Evolutionary conservation across 2,888 invertebrate genomes (phyloP).

Genomic region (Chromoteleia sp.): DNA sequence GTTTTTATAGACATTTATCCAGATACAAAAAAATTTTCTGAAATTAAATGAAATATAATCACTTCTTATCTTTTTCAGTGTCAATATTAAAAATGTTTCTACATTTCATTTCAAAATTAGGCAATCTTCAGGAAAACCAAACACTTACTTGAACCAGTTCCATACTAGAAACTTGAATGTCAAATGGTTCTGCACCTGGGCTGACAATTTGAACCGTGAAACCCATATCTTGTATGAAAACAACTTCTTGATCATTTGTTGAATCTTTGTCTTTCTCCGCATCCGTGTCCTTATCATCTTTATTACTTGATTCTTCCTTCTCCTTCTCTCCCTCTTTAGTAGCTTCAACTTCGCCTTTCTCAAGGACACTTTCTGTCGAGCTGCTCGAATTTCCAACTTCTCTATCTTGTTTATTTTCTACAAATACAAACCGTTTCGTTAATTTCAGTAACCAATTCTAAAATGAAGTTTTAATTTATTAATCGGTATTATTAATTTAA

Average conservation of each 20-base stretch:
- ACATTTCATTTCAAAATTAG: background rate
- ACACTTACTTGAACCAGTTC: slow-evolving; percentile 92
- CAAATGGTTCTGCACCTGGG: slow-evolving; percentile 95
- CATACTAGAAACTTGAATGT: slow-evolving; percentile 98
- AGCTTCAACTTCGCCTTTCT: slow-evolving; percentile 85
- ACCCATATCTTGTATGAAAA: slow-evolving; percentile 95
- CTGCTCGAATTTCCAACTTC: slow-evolving; percentile 76
- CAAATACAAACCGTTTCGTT: background rate
- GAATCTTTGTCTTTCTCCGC: slow-evolving; percentile 84
- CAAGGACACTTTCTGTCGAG: slow-evolving; percentile 81
- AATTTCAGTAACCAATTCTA: no score
- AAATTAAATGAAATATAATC: no score
- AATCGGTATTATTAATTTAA: no score
- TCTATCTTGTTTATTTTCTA: slow-evolving; percentile 73
- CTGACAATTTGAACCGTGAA: slow-evolving; percentile 97
- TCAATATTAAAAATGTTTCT: background rate
- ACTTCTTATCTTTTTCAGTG: no score
- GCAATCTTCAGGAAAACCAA: no score
- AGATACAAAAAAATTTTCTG: no score
- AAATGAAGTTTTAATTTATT: no score
- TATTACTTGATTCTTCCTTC: slow-evolving; percentile 73
- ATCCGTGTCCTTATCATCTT: slow-evolving; percentile 76
- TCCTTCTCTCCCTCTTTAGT: slow-evolving; percentile 84
- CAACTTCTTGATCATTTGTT: slow-evolving; percentile 90
- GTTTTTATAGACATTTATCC: no score